Evolutionary conservation across 2,888 invertebrate genomes (phyloP), one percentile per base, ranked within the genome.

Genomic region (Pachliopta kotzebuea): DNA sequence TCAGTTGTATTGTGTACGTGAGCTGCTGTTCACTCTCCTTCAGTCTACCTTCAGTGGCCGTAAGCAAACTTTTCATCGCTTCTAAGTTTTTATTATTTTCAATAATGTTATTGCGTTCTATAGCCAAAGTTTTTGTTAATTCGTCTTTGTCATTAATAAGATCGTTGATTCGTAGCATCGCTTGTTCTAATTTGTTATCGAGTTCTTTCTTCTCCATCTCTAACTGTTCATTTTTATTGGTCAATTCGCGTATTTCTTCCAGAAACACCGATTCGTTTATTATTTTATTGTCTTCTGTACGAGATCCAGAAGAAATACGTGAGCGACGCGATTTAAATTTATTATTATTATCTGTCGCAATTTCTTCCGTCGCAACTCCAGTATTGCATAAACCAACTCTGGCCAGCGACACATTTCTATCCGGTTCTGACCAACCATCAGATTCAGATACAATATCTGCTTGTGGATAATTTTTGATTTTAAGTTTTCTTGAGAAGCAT

Each of bases 351-450:
- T 87, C 89, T 0, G 86, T 80, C 26, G 76, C 72, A 1, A 80
- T 78, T 68, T 86, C 87, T 26, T 76, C 76, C 3, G 74, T 71
- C 17, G 72, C 76, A 2, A 85, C 76, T 4, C 85, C 86, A 1
- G 87, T 85, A 67, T 86, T 83, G 59, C 85, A 85, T 14, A 90
- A 78, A 0, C 97, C 97, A 26, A 97, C 96, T 68, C 97, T 93
- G 0, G 96, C 96, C 67, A 95, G 85, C 0, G 97, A 97, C 2
- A 97, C 96, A 67, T 94, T 94, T 56, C 96, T 92, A 78, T 97
- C 97, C 0, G 97, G 97, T 77, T 97, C 97, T 0, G 97, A 97
- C 95, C 97, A 97, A 42, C 96, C 94, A 79, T 97, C 97, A 0
- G 96, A 96, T 77, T 97, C 97, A 0, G 91, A 90, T 65, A 85